Base-by-base conservation (phyloP, 1,140 invertebrate species). In the Physella acuta region DNA sequence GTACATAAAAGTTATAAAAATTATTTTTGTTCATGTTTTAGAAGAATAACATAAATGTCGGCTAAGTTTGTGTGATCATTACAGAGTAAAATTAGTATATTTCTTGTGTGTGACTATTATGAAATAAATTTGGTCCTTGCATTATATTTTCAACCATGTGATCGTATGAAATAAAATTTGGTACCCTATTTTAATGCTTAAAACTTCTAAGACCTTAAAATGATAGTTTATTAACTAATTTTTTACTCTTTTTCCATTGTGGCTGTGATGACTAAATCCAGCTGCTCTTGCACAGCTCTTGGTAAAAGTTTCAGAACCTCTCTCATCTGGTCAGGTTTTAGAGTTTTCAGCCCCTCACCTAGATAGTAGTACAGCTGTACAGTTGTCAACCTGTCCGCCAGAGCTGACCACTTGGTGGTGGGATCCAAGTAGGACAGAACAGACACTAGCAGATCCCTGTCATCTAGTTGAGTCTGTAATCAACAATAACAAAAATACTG, bases 361-460 rank as follows among this genome's bases (percentile, higher is more conserved):
- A 72, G 65, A 33, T 37, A 62, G 55, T 64, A 58, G 60, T 69
- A 68, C 20, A 69, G 60, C 60, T 69, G 58, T 1, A 68, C 0
- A 26, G 37, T 44, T 20, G 66, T 24, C 30, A 65, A 30, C 28
- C 20, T 28, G 4, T 53, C 30, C 20, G 51, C 31, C 28, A 64
- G 37, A 14, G 16, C 14, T 30, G 60, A 36, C 67, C 66, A 68
- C 55, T 72, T 59, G 49, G 52, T 62, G 28, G 49, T 20, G 2
- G 39, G 28, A 51, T 71, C 70, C 70, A 71, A 16, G 65, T 68
- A 68, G 17, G 56, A 53, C 51, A 69, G 60, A 5, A 69, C 31
- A 28, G 61, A 61, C 24, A 64, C 33, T 33, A 69, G 66, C 17
- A 64, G 53, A 55, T 68, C 60, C 3, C 60, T 34, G 53, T 72